phyloP scores from a whole-genome alignment of 1,140 invertebrate genomes.

The Listronotus oregonensis region DNA sequence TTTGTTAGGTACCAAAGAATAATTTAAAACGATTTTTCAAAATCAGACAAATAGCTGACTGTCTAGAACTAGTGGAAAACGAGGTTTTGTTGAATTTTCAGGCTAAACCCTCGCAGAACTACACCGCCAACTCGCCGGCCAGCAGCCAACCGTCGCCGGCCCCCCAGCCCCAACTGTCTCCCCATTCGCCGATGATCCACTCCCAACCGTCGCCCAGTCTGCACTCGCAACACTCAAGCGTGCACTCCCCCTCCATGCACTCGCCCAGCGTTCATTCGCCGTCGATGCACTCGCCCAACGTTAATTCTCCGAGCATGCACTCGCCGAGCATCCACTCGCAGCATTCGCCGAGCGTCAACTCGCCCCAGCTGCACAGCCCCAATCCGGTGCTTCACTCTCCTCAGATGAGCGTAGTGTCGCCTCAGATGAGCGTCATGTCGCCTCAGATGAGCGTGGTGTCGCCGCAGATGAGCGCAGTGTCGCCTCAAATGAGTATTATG shows the following conservation, averaged over 20 bases:
- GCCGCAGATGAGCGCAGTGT: constrained; percentile 1
- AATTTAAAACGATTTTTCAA: no score
- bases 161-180: constrained; percentile 44
- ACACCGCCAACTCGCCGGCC: constrained; percentile 41
- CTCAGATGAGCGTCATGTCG: not conserved
- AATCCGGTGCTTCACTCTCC: constrained; percentile 25
- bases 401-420: constrained; percentile 3
- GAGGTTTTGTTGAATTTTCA: not conserved
- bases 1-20: no score
- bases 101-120: constrained; percentile 44
- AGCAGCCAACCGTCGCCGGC: constrained; percentile 44
- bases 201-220: constrained; percentile 35
- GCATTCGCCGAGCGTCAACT: constrained; percentile 23
- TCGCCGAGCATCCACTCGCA: constrained; percentile 20
- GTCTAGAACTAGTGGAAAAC: no score
- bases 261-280: constrained; percentile 28
- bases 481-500: constrained; percentile 1
- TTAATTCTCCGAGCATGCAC: constrained; percentile 3
- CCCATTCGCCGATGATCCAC: constrained; percentile 30
- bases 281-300: constrained; percentile 18
- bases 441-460: constrained; percentile 14
- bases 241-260: constrained; percentile 21
- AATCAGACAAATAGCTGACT: no score
- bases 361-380: constrained; percentile 31
- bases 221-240: constrained; percentile 20